A percentile compares a stretch with the other conserved stretches of the same genome.
phyloP scores from a whole-genome alignment of 2,113 vertebrate species.

The Petaurus breviceps region DNA sequence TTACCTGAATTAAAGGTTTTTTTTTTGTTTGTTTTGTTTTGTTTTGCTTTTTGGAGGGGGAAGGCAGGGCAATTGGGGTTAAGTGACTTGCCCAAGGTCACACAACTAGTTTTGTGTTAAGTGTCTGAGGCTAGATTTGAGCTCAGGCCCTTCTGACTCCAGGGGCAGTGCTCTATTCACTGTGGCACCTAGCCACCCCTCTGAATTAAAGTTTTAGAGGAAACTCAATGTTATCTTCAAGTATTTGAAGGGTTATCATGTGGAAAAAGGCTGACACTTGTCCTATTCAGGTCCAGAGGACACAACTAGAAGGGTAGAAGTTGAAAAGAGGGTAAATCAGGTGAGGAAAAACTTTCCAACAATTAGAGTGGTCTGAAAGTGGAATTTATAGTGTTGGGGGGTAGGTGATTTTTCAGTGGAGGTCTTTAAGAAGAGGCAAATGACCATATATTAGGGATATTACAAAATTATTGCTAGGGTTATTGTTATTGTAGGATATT shows the following conservation, averaged over 20 bases:
- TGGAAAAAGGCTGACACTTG: not conserved
- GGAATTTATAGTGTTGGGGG: not conserved
- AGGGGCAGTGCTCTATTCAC: no score
- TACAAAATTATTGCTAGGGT: not conserved
- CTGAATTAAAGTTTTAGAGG: not conserved
- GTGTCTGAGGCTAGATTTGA: no score
- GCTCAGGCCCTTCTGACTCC: no score
- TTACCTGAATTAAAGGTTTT: not conserved
- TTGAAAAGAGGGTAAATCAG: not conserved
- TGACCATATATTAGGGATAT: not conserved
- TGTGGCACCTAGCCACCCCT: no score
- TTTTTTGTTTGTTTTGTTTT: no score
- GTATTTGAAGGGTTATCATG: not conserved
- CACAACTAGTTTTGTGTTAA: no score
- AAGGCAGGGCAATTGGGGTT: no score
- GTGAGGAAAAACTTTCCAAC: not conserved
- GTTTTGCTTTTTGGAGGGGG: no score
- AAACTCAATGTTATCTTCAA: not conserved
- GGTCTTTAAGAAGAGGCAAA: not conserved
- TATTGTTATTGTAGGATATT: no score
- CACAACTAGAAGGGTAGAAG: not conserved
- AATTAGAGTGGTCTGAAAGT: not conserved
- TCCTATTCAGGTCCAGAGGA: not conserved
- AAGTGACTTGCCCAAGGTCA: no score
- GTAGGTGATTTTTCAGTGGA: not conserved